Conservation (phyloP, 2,888 invertebrate genomes). For the Rhingia rostrata region DNA sequence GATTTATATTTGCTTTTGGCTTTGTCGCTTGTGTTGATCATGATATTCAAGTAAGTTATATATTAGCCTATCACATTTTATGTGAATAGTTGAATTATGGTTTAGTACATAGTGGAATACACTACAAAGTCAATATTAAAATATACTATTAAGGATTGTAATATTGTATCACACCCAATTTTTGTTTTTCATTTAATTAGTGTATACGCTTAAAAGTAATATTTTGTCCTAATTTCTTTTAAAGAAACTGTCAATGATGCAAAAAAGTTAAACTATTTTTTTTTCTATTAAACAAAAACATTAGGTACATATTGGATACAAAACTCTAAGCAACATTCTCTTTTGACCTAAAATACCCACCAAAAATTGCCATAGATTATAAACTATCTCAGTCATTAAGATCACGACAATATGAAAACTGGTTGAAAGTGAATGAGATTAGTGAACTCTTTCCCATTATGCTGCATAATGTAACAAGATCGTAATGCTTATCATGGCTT, state of each 20-base stretch:
- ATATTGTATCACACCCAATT: background rate
- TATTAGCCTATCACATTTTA: background rate
- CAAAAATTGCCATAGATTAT: constrained; percentile 28
- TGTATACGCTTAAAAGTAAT: background rate
- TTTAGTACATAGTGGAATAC: background rate
- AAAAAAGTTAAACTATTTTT: background rate
- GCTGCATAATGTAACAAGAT: constrained; percentile 29
- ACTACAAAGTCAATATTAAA: no score
- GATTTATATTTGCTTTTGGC: constrained; percentile 46
- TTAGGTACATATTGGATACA: background rate
- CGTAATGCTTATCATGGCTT: constrained; percentile 9
- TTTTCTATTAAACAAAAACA: background rate
- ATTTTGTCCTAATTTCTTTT: background rate
- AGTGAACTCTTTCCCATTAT: constrained; percentile 56
- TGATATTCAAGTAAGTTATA: constrained; percentile 47
- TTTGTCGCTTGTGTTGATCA: constrained; percentile 47
- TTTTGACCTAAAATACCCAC: constrained; percentile 81
- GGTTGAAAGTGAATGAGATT: constrained; percentile 40
- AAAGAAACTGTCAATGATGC: background rate
- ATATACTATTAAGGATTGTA: background rate
- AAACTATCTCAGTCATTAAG: constrained; percentile 4
- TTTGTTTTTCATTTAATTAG: background rate
- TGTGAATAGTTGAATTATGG: background rate
- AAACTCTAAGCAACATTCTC: constrained; percentile 78
- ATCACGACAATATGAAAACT: constrained; percentile 21